A percentile compares a stretch with the other conserved stretches of the same genome.
These are phyloP conservation scores for Schrankia costaestrigalis DNA, from an alignment of 2,888 invertebrate genomes.

Conservation along the genomic window DNA sequence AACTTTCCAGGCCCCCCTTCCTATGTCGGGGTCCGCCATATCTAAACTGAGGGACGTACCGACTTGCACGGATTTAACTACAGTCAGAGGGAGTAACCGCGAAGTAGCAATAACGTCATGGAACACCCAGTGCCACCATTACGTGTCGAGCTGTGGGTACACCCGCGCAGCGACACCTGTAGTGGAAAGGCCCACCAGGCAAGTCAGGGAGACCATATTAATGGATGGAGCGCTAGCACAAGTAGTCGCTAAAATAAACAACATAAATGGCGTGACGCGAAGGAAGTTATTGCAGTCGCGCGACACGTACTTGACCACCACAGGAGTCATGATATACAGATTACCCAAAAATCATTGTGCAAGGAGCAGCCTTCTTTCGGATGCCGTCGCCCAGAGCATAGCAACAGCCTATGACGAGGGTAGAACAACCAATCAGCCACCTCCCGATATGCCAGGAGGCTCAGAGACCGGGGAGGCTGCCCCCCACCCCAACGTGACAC, in stretches of 20 bases:
- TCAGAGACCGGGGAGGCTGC: not conserved
- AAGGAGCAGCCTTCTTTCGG: not conserved
- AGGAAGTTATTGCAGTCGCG: not conserved
- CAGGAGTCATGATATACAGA: not conserved
- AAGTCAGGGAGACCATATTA: not conserved
- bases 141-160: not conserved
- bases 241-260: not conserved
- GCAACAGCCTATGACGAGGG: not conserved
- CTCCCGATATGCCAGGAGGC: not conserved
- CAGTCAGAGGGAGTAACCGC: not conserved
- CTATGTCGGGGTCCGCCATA: too few species aligned
- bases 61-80: not conserved
- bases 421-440: not conserved
- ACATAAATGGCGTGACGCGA: not conserved
- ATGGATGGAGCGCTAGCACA: not conserved
- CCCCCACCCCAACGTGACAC: not conserved
- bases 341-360: not conserved
- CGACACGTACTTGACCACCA: not conserved
- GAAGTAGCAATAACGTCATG: not conserved
- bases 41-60: too few species aligned
- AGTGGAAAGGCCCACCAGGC: not conserved
- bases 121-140: constrained; percentile 1
- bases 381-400: not conserved
- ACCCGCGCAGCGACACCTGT: not conserved
- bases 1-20: too few species aligned